Conservation (phyloP, 2,113 vertebrate genomes). For the Calonectris borealis region DNA sequence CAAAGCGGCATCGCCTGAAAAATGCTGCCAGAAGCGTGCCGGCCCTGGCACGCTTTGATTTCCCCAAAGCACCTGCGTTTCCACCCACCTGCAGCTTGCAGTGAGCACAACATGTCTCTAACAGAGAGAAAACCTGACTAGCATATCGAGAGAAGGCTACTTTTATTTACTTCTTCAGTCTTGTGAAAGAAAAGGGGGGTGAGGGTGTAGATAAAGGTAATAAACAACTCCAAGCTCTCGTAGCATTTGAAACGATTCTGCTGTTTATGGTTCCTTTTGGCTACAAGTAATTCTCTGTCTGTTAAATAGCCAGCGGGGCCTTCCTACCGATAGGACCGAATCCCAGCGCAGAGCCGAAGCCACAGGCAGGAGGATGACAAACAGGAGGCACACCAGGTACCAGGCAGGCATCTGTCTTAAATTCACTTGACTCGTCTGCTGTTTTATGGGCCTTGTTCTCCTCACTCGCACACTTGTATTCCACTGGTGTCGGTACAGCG, state of each 20-base stretch:
- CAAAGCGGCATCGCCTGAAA: fast-evolving
- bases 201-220: constrained; percentile 14
- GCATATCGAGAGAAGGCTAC: background rate
- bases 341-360: background rate
- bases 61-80: background rate
- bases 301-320: background rate
- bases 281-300: background rate
- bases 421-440: background rate
- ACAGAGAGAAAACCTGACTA: background rate
- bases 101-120: background rate
- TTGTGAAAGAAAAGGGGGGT: background rate
- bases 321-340: background rate
- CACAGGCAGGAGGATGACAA: constrained; percentile 11
- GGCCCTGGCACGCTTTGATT: background rate
- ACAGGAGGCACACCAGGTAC: background rate
- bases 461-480: background rate
- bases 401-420: background rate
- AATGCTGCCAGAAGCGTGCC: fast-evolving
- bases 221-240: constrained; percentile 19
- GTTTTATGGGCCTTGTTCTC: background rate
- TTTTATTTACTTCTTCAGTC: background rate
- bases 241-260: background rate
- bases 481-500: background rate
- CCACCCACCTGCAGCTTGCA: background rate
- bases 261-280: constrained; percentile 35